These are phyloP conservation scores for Vireo griseus DNA, from an alignment of 2,797 vertebrate species.

Conservation along the genomic window DNA sequence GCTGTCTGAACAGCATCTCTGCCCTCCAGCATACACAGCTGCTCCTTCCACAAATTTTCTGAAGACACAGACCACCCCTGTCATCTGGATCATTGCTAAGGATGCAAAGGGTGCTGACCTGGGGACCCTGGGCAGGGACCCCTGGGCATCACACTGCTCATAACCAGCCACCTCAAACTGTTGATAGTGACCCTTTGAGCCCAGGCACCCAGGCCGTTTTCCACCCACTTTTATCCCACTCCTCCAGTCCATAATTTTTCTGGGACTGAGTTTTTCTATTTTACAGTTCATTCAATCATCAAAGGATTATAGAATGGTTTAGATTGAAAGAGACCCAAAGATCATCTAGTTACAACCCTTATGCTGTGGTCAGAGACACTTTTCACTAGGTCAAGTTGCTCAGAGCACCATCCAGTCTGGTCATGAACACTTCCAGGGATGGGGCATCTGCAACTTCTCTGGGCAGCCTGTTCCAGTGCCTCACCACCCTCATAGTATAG, in stretches of 20 bases:
- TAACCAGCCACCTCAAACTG: background rate
- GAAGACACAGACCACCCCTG: rapidly evolving
- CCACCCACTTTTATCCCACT: background rate
- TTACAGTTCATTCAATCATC: background rate
- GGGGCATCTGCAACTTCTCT: background rate
- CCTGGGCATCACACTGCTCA: background rate
- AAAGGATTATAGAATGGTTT: background rate
- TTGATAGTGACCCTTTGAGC: background rate
- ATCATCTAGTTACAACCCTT: background rate
- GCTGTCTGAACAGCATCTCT: background rate
- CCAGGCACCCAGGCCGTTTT: rapidly evolving
- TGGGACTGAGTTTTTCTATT: background rate
- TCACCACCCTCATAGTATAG: background rate
- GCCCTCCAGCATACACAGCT: background rate
- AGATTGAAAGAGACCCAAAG: background rate
- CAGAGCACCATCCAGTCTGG: background rate
- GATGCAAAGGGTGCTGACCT: background rate
- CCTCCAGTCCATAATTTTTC: background rate
- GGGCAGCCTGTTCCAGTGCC: background rate
- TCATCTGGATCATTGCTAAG: background rate
- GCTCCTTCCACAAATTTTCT: background rate
- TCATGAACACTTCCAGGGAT: background rate
- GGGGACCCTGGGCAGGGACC: rapidly evolving
- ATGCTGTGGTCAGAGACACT: rapidly evolving
- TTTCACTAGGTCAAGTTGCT: background rate